Base-by-base conservation (phyloP, 35 echinoderm and acorn worm genomes). In the Diadema setosum region DNA sequence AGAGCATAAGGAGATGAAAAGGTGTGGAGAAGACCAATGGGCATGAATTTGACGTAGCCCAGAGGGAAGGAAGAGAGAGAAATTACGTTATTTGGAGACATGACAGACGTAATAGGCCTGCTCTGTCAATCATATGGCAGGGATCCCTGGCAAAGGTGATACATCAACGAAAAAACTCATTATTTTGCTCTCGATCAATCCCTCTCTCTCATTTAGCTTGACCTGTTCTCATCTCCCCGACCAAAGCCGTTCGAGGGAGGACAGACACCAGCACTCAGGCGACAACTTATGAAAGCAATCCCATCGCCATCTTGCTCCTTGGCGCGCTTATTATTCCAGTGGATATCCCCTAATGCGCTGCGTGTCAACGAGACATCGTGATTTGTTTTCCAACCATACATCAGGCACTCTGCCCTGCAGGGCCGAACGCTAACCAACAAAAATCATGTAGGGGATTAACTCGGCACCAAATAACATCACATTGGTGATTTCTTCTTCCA, bases 141-240 rank as follows among this genome's bases (percentile, higher is more conserved):
- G n/a, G n/a, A n/a, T n/a, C n/a, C n/a, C n/a, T n/a, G n/a, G n/a
- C n/a, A n/a, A n/a, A n/a, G n/a, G n/a, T n/a, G n/a, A n/a, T n/a
- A n/a, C n/a, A n/a, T n/a, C n/a, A n/a, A n/a, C n/a, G n/a, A n/a
- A n/a, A n/a, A 34, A 67, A 67, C 63, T 67, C 63, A 67, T 67
- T 67, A 67, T 67, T 67, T 67, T 33, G 63, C 37, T 34, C 63
- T 8, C 63, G 27, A 67, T 33, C 63, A 67, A 67, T 67, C 63
- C 63, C 63, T 33, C 63, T 67, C 63, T 67, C 63, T 67, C 63
- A 67, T 67, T 67, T 67, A 67, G 63, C 63, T 67, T 67, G 63
- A 67, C 63, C 63, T 34, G 9, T 33, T 32, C 63, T 67, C 29
- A 67, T 67, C 63, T 34, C 37, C 63, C 63, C 30, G 18, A 67